phyloP scores from a whole-genome alignment of 2,113 vertebrate genomes.

The Neolamprologus sp. region DNA sequence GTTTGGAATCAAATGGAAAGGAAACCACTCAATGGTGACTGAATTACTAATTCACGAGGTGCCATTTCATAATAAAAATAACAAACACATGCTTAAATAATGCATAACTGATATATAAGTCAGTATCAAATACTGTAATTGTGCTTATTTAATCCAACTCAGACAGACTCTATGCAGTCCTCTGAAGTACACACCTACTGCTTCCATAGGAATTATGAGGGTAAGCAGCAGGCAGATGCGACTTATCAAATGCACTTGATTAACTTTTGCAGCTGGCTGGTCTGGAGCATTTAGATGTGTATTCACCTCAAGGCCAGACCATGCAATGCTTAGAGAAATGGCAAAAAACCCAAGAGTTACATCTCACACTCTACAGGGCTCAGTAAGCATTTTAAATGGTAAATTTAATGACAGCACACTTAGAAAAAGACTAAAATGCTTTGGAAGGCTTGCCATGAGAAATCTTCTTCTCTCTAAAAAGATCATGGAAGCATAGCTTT shows the following conservation, averaged over 20 bases:
- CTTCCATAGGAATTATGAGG: background rate
- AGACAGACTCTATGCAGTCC: background rate
- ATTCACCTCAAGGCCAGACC: background rate
- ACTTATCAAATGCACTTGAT: background rate
- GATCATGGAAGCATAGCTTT: background rate
- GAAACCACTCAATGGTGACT: background rate
- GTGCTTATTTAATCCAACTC: background rate
- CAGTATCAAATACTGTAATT: background rate
- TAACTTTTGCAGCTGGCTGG: background rate
- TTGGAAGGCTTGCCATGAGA: background rate
- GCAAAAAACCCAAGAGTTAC: background rate
- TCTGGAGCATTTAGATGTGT: background rate
- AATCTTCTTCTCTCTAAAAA: background rate
- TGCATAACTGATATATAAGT: background rate
- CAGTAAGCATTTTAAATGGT: background rate
- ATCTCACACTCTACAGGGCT: background rate
- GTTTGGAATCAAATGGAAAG: background rate
- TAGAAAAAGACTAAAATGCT: background rate
- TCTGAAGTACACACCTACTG: background rate
- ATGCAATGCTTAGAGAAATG: background rate
- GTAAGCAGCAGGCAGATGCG: background rate
- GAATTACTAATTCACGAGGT: background rate
- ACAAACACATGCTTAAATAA: background rate
- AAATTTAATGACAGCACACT: background rate
- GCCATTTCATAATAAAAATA: background rate